Percentiles rank a stretch among this genome's conserved stretches.
phyloP scores from a whole-genome alignment of 2,888 invertebrate genomes.

The Bunonema sp. region DNA sequence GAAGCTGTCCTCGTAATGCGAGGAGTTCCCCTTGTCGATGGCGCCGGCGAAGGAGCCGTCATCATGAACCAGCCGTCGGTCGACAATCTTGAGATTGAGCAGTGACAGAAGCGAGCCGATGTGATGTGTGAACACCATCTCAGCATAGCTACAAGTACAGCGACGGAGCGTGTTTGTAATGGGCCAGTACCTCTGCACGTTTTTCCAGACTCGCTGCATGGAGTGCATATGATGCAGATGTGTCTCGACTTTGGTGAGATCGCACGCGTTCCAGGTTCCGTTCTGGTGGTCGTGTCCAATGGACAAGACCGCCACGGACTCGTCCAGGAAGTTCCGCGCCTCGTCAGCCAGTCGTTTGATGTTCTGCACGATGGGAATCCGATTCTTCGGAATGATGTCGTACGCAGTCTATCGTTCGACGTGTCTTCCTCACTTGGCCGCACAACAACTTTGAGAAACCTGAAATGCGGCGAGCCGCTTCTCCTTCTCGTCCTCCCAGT shows the following conservation, averaged over 20 bases:
- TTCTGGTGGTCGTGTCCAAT: too few species aligned
- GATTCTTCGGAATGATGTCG: constrained; percentile 23
- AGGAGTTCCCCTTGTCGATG: too few species aligned
- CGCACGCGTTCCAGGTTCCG: too few species aligned
- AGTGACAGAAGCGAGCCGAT: constrained; percentile 4
- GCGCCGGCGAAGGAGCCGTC: too few species aligned
- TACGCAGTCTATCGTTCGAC: constrained; percentile 12
- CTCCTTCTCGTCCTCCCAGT: constrained; percentile 34
- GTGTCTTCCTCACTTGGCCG: background rate
- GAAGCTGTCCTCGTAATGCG: too few species aligned
- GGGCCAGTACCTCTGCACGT: too few species aligned
- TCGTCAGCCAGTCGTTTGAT: constrained; percentile 24
- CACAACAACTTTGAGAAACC: constrained; percentile 7
- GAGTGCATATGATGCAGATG: too few species aligned
- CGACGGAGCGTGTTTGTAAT: too few species aligned
- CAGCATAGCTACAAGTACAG: too few species aligned
- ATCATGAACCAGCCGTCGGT: too few species aligned
- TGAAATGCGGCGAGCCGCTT: constrained; percentile 19
- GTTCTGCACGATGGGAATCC: constrained; percentile 23
- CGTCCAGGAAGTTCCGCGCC: constrained; percentile 19
- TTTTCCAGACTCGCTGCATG: too few species aligned
- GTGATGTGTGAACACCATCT: constrained; percentile 4
- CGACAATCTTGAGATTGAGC: constrained; percentile 5
- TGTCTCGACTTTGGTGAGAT: too few species aligned
- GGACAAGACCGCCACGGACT: constrained; percentile 11